Conservation (phyloP, 2,797 vertebrate species). For the Hippoglossus hippoglossus region DNA sequence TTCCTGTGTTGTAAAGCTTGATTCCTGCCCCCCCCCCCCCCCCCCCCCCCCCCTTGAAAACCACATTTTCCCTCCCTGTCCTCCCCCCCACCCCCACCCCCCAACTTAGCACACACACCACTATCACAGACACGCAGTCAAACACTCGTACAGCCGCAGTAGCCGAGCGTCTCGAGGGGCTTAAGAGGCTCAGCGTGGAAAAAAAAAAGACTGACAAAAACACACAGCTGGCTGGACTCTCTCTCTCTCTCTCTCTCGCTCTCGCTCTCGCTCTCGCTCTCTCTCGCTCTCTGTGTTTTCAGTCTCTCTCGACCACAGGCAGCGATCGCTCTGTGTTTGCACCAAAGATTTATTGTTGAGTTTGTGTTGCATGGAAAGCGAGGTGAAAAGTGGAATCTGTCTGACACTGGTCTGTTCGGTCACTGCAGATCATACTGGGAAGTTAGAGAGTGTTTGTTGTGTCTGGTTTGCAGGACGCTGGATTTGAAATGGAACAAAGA, state of each 20-base stretch:
- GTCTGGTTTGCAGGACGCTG: background rate
- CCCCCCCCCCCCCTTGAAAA: background rate
- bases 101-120: background rate
- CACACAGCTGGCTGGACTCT: constrained; percentile 66
- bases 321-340: constrained; percentile 3
- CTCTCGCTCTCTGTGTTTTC: too few relatives aligned
- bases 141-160: constrained; percentile 33
- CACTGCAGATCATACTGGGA: background rate
- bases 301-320: constrained; percentile 4
- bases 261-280: too few relatives aligned
- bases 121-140: background rate
- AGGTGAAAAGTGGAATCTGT: constrained; percentile 17
- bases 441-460: background rate
- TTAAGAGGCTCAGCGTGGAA: constrained; percentile 45
- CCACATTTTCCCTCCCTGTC: constrained; percentile 7
- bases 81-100: constrained; percentile 1
- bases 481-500: too few relatives aligned
- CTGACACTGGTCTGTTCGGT: background rate
- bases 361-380: constrained; percentile 33
- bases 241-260: background rate
- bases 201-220: constrained; percentile 47
- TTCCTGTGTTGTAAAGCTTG: constrained; percentile 54
- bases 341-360: constrained; percentile 32
- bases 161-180: constrained; percentile 45
- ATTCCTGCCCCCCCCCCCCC: constrained; percentile 25